Evolutionary conservation across 2,888 invertebrate species (phyloP), one percentile per base, ranked within the genome.

Genomic region (Watsonalla cultraria): DNA sequence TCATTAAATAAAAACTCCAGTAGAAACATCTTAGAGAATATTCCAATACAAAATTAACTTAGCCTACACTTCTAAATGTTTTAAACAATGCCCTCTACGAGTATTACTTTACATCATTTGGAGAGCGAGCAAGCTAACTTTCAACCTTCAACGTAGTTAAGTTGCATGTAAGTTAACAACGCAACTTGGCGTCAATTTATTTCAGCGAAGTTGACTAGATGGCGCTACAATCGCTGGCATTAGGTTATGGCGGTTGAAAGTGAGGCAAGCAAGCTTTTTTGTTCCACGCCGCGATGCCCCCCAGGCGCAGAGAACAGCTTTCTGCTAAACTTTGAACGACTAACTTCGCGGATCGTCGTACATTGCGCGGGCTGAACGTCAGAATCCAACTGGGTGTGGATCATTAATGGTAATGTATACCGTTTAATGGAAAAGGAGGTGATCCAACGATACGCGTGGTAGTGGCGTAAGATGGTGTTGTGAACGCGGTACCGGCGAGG

Each of bases 401-500:
- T 8, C 13, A 5, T 6, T 54, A 51, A 39, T 49, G 33, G 67
- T 55, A 64, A 70, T 74, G 74, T 58, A 71, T 7, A 8, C 13
- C 52, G 45, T 51, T 51, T 34, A 45, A 15, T 37, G 14, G 33
- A 7, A 11, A 47, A 51, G 7, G 48, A 45, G 33, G 9, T 37
- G 56, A 42, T 13, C 45, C 46, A 51, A 48, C 53, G 45, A 39
- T 6, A 49, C 46, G 48, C 51, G 55, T 61, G 56, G 45, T 42
- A 54, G 59, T 63, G 51, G 68, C 66, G 58, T 75, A 66, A 71
- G 78, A 71, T 74, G 69, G 76, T 72, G 72, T 77, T 76, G 73
- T 72, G 78, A 79, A 76, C 76, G 80, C 78, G 80, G 78, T 76
- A 73, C 79, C 80, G 74, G 78, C 82, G 67, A 67, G 67, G 61